These are phyloP conservation scores for Remorina albescens DNA, from an alignment of 2,797 vertebrate genomes.

Conservation along the genomic window DNA sequence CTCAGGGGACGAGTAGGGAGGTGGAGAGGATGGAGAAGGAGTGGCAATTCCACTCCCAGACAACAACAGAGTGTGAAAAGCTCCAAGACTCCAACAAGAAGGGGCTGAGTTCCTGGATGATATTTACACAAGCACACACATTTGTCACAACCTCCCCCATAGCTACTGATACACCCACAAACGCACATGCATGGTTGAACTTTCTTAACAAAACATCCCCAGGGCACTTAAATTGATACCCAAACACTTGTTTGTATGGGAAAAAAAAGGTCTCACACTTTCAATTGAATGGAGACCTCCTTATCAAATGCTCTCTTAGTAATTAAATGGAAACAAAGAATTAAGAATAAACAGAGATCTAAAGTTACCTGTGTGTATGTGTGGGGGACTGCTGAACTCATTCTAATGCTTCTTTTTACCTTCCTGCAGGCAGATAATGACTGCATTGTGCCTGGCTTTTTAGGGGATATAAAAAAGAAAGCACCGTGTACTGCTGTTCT, in stretches of 20 bases:
- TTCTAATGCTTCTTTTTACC: slow-evolving; percentile 48
- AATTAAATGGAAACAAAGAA: slow-evolving; percentile 66
- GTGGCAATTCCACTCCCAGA: slow-evolving; percentile 42
- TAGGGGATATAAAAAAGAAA: slow-evolving; percentile 49
- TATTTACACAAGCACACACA: slow-evolving; percentile 31
- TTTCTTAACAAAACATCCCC: slow-evolving; percentile 9
- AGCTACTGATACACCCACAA: neutral
- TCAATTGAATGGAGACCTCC: slow-evolving; percentile 42
- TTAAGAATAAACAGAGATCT: slow-evolving; percentile 48
- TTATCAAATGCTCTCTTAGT: slow-evolving; percentile 46
- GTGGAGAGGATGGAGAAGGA: slow-evolving; percentile 6
- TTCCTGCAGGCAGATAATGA: slow-evolving; percentile 60
- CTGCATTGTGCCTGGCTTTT: slow-evolving; percentile 43
- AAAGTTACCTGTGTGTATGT: slow-evolving; percentile 1
- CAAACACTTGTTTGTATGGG: slow-evolving; percentile 48
- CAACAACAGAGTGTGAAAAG: slow-evolving; percentile 73
- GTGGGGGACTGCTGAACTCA: slow-evolving; percentile 28
- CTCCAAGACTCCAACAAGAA: slow-evolving; percentile 57
- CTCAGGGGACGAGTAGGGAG: slow-evolving; percentile 36
- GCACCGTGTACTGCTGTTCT: slow-evolving; percentile 43
- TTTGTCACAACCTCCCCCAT: slow-evolving; percentile 2
- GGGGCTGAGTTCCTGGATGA: slow-evolving; percentile 34
- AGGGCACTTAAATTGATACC: slow-evolving; percentile 36
- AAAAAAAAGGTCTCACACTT: slow-evolving; percentile 33
- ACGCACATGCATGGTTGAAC: neutral